phyloP scores from a whole-genome alignment of 2,888 invertebrate species.

The Caradrina kadenii region DNA sequence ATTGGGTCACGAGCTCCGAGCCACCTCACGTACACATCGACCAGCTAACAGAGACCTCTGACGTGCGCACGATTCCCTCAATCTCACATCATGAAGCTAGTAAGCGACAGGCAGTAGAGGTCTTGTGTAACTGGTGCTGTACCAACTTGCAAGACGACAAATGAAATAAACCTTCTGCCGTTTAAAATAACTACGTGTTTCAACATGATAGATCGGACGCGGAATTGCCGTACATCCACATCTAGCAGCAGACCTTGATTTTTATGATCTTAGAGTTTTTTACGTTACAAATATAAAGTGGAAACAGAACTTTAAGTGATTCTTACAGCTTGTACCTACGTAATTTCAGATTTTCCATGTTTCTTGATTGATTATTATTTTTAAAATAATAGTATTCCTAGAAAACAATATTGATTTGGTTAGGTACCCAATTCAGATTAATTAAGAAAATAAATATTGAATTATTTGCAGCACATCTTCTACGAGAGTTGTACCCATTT shows the following conservation, averaged over 20 bases:
- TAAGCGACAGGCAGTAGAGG: constrained; percentile 56
- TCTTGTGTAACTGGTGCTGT: constrained; percentile 72
- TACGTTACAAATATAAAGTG: constrained; percentile 33
- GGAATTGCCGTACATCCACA: constrained; percentile 70
- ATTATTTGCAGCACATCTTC: constrained; percentile 43
- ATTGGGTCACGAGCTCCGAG: constrained; percentile 89
- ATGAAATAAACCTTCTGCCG: constrained; percentile 83
- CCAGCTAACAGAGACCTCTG: constrained; percentile 79
- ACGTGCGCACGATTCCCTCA: constrained; percentile 67
- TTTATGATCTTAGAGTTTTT: constrained; percentile 57
- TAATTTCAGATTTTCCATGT: not conserved
- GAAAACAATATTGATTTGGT: not conserved
- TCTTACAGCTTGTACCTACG: not conserved
- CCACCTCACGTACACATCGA: constrained; percentile 82
- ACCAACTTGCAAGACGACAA: constrained; percentile 76
- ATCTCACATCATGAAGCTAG: constrained; percentile 40
- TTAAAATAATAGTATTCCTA: not conserved
- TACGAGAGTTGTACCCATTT: constrained; percentile 35
- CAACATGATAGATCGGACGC: constrained; percentile 76
- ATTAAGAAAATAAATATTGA: constrained; percentile 38
- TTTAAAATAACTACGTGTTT: constrained; percentile 81
- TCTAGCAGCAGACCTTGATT: constrained; percentile 68
- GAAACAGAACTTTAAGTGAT: constrained; percentile 24
- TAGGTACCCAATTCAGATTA: not conserved
- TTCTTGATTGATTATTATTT: not conserved